These are phyloP conservation scores for Anas platyrhynchos DNA, from an alignment of 2,113 vertebrate genomes.

Conservation along the genomic window DNA sequence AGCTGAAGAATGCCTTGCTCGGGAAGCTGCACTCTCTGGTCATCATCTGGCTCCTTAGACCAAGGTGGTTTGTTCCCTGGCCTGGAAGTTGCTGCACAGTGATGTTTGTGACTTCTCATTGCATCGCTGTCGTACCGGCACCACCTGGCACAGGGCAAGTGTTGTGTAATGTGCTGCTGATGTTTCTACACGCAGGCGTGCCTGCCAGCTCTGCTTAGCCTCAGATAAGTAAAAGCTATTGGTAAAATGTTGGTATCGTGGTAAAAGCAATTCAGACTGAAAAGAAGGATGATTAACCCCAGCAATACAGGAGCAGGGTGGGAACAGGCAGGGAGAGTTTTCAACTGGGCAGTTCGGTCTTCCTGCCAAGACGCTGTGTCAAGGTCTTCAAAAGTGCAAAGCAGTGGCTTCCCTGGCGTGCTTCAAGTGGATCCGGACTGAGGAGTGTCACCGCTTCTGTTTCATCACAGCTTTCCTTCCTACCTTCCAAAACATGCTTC, in stretches of 20 bases:
- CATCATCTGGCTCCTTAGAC: accelerated
- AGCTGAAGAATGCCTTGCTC: neutral
- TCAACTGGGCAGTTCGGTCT: too few species aligned
- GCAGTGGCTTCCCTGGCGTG: too few species aligned
- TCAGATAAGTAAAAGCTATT: neutral
- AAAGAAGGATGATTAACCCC: neutral
- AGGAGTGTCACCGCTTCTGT: neutral
- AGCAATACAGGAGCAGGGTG: neutral
- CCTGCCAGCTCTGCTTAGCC: accelerated
- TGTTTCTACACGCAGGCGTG: accelerated
- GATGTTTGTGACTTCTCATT: accelerated
- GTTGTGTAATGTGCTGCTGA: neutral
- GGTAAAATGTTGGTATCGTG: neutral
- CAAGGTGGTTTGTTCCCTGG: neutral
- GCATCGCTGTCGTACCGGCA: neutral
- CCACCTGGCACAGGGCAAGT: accelerated
- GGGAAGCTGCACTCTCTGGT: neutral
- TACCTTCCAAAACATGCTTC: neutral
- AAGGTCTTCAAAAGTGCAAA: too few species aligned
- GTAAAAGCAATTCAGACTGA: accelerated
- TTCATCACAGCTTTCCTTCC: neutral
- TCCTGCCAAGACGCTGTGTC: too few species aligned
- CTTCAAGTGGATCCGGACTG: accelerated
- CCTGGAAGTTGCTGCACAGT: neutral
- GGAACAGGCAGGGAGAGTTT: neutral